phyloP scores from a whole-genome alignment of 2,113 vertebrate species.

The Dendropsophus ebraccatus region DNA sequence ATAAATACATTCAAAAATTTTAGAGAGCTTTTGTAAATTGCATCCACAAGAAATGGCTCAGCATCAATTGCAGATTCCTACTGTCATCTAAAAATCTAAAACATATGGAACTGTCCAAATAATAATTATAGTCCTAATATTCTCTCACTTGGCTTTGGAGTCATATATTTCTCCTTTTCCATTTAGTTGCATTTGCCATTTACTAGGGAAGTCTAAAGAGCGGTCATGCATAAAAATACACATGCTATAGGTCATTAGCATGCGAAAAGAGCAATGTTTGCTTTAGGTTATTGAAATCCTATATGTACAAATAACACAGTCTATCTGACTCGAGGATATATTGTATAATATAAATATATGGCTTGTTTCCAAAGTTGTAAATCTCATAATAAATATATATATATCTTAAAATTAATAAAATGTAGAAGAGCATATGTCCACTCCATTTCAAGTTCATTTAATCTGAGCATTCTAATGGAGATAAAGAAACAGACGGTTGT shows the following conservation, averaged over 20 bases:
- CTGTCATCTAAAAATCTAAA: neutral
- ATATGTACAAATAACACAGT: neutral
- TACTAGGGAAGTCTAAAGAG: neutral
- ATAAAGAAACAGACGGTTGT: neutral
- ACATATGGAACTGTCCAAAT: neutral
- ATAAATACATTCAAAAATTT: neutral
- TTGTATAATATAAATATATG: neutral
- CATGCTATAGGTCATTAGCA: neutral
- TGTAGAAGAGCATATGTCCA: neutral
- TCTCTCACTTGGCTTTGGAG: neutral
- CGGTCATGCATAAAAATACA: neutral
- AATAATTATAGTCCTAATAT: neutral
- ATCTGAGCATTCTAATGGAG: neutral
- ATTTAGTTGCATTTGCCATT: neutral
- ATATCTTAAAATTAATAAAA: neutral
- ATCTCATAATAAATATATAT: neutral
- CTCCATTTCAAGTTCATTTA: neutral
- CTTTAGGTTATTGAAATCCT: neutral
- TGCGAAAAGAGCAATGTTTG: conserved; percentile 1
- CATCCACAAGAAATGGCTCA: neutral
- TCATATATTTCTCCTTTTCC: neutral
- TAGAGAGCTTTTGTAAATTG: neutral
- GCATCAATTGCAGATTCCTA: neutral
- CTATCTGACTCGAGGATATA: neutral
- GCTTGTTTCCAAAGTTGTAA: neutral